Base-by-base conservation (phyloP, 2,113 vertebrate species). In the Petrocephalus microphthalmus region DNA sequence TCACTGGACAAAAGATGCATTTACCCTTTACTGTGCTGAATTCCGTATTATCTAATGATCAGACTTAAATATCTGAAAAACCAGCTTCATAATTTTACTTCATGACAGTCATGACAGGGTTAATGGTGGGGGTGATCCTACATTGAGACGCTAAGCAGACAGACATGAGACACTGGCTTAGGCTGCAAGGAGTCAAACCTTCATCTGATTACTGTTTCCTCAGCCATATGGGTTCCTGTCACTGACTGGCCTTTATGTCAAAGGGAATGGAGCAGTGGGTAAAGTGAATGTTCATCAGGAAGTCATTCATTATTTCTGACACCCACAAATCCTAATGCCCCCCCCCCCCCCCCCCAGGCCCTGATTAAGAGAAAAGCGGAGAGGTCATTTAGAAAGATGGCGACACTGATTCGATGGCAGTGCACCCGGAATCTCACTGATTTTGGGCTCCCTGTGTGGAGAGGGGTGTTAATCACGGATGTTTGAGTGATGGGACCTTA, bases 1-100 rank as follows among this genome's bases (percentile, higher is more conserved):
- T 95, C 94, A 95, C 94, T 93, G 95, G 95, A 95, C 95, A 92
- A 93, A 94, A 94, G 93, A 90, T 92, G 92, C 91, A 89, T 85
- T 91, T 89, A 90, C 83, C 91, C 89, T 89, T 90, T 52, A 64
- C 90, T 78, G 71, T 78, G 71, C 82, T 89, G 42, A 85, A 67
- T 90, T 89, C 91, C 51, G 5, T 88, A 92, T 49, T 22, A 20
- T 49, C 8, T 83, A 49, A 83, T 83, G 37, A 45, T 20, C 37
- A n/a, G 81, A 42, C 10, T n/a, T 83, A 47, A 47, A 47, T 10
- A 49, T 67, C 7, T 64, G 45, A 82, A 49, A 82, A 8, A 82
- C 37, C 78, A 83, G 42, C 81, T 49, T 49, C 42, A 49, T 83
- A 22, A 49, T 83, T n/a, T 20, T n/a, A 4, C 37, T 49, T 17